Evolutionary conservation across 2,113 vertebrate genomes (phyloP).

Genomic region (Lampris megalopsis): DNA sequence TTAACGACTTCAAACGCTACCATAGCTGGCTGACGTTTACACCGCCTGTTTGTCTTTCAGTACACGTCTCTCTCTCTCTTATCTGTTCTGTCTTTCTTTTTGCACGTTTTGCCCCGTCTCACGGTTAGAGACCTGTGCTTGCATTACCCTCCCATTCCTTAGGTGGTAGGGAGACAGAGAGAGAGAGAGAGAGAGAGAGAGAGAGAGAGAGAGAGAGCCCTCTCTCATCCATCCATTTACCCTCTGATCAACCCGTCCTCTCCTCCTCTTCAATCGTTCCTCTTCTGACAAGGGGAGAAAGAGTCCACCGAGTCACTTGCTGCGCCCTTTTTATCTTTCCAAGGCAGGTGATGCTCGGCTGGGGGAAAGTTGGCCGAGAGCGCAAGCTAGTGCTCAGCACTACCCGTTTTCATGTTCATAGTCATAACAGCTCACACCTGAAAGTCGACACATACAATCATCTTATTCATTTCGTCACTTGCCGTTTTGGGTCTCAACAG

Average conservation of each 20-base stretch:
- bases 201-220: neutral
- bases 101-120: neutral
- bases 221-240: neutral
- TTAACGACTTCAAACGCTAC: constrained; percentile 57
- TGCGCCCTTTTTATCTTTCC: neutral
- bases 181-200: neutral
- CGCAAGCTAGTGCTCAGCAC: too few species aligned
- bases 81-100: neutral
- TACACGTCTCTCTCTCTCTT: neutral
- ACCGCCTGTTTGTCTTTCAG: constrained; percentile 12
- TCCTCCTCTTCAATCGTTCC: neutral
- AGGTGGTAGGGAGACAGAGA: too few species aligned
- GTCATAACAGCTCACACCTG: too few species aligned
- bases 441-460: too few species aligned
- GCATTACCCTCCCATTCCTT: too few species aligned
- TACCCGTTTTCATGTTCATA: too few species aligned
- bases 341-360: too few species aligned
- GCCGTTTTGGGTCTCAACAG: too few species aligned
- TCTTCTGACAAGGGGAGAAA: neutral
- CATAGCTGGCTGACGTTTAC: constrained; percentile 30
- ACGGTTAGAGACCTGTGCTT: neutral
- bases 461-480: too few species aligned
- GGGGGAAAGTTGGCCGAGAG: too few species aligned
- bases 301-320: constrained; percentile 4
- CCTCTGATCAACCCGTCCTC: neutral